A percentile compares a stretch with the other conserved stretches of the same genome.
phyloP scores from a whole-genome alignment of 2,888 invertebrate species.

The Synanthedon formicaeformis region DNA sequence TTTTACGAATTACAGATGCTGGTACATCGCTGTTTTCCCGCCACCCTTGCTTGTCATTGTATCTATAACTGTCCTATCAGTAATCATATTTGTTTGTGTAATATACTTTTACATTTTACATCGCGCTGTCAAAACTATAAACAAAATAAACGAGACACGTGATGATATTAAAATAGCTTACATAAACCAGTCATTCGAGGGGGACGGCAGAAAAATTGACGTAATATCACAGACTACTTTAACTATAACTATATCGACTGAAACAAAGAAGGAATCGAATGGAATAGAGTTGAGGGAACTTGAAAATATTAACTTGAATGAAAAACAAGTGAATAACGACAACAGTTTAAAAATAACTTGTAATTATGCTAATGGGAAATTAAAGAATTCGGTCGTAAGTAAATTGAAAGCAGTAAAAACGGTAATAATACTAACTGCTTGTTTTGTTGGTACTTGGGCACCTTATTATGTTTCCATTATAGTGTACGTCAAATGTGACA shows the following conservation, averaged over 20 bases:
- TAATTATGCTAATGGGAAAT: slow-evolving; percentile 15
- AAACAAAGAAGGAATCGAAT: slow-evolving; percentile 12
- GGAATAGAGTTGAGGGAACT: slow-evolving; percentile 14
- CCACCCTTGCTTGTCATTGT: slow-evolving; percentile 58
- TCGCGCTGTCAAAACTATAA: slow-evolving; percentile 63
- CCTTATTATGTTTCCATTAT: slow-evolving; percentile 69
- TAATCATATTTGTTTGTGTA: slow-evolving; percentile 40
- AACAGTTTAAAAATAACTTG: slow-evolving; percentile 17
- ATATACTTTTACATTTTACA: slow-evolving; percentile 68
- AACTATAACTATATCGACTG: slow-evolving; percentile 23
- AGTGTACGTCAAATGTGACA: slow-evolving; percentile 59
- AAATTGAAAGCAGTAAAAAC: slow-evolving; percentile 72
- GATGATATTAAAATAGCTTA: slow-evolving; percentile 21
- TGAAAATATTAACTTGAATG: slow-evolving; percentile 12
- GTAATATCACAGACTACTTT: slow-evolving; percentile 17
- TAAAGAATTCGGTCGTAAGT: slow-evolving; percentile 32
- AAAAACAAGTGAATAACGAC: slow-evolving; percentile 8
- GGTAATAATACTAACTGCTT: slow-evolving; percentile 66
- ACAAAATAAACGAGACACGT: slow-evolving; percentile 44
- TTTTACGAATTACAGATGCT: slow-evolving; percentile 63
- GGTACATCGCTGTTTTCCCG: slow-evolving; percentile 70
- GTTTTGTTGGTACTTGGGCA: slow-evolving; percentile 70
- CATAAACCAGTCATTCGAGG: slow-evolving; percentile 27
- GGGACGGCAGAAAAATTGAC: slow-evolving; percentile 19
- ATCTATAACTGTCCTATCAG: slow-evolving; percentile 54